phyloP scores from a whole-genome alignment of 2,113 vertebrate species.

The Esox niger region DNA sequence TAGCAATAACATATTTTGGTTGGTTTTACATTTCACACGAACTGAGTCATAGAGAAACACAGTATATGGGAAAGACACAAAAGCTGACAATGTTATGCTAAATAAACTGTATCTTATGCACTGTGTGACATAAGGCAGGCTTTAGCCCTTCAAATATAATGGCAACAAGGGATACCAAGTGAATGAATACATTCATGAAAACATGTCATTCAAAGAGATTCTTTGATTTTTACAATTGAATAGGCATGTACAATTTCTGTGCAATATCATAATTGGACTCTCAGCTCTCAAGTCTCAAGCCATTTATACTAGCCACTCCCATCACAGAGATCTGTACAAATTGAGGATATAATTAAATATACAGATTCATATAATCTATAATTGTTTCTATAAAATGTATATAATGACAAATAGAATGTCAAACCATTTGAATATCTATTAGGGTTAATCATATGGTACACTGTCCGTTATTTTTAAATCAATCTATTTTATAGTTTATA shows the following conservation, averaged over 20 bases:
- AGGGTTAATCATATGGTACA: constrained; percentile 27
- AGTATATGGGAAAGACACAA: neutral
- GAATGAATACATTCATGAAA: constrained; percentile 25
- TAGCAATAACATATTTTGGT: constrained; percentile 74
- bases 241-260: constrained; percentile 32
- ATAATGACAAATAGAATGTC: constrained; percentile 60
- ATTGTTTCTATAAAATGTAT: constrained; percentile 26
- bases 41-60: constrained; percentile 10
- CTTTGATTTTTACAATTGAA: constrained; percentile 17
- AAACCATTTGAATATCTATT: constrained; percentile 10
- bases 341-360: neutral
- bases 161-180: neutral
- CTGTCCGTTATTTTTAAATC: constrained; percentile 58
- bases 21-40: constrained; percentile 42
- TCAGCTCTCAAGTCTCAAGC: neutral
- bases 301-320: constrained; percentile 13
- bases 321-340: constrained; percentile 32
- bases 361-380: neutral
- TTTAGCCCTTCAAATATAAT: constrained; percentile 31
- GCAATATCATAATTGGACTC: constrained; percentile 43
- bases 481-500: constrained; percentile 61
- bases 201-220: constrained; percentile 54
- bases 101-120: constrained; percentile 43
- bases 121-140: constrained; percentile 50
- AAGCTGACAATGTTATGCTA: constrained; percentile 19